Base-by-base conservation (phyloP, 2,113 vertebrate species). In the Hippocampus guttulatus region DNA sequence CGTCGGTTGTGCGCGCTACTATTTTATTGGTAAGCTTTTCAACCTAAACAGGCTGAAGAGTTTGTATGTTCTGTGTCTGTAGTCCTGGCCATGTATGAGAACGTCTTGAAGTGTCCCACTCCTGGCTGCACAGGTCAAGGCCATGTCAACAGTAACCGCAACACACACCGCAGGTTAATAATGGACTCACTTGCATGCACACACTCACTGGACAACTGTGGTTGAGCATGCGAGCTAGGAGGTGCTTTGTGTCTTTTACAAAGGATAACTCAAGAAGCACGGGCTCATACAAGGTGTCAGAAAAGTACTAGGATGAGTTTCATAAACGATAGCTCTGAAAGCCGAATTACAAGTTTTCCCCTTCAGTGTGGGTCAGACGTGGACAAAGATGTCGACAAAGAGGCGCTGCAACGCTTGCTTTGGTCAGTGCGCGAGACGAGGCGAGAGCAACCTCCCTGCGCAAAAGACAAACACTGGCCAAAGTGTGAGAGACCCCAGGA, bases 31-130 rank as follows among this genome's bases (percentile, higher is more conserved):
- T 43, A 3, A 43, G 33, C 27, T 6, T 45, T 2, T 9, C 12
- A 15, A 68, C 58, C 65, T 87, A 64, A 81, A 71, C 63, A 21
- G 16, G 79, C 81, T 84, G 54, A 85, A 54, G 16, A 6, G 21
- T 70, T 5, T 70, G 6, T 76, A 16, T 82, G 58, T 41, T 80
- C 68, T 88, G 71, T 85, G 77, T 86, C 73, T 74, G 62, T 92
- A 99, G 97, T 99, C 83, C 80, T 99, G 93, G 97, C 97, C 64
- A 98, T 98, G 97, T 97, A 99, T 11, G 97, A 99, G 91, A 99
- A 98, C 64, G 95, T 99, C 88, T 87, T 99, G 86, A 99, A 98
- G 91, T 99, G 97, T 90, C 97, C 97, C 15, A 99, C 97, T 1
- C 96, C 96, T 20, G 97, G 97, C 74, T 99, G 97, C 90, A 98